Evolutionary conservation across 1,140 invertebrate species (phyloP).

Genomic region (Hycleus cichorii): DNA sequence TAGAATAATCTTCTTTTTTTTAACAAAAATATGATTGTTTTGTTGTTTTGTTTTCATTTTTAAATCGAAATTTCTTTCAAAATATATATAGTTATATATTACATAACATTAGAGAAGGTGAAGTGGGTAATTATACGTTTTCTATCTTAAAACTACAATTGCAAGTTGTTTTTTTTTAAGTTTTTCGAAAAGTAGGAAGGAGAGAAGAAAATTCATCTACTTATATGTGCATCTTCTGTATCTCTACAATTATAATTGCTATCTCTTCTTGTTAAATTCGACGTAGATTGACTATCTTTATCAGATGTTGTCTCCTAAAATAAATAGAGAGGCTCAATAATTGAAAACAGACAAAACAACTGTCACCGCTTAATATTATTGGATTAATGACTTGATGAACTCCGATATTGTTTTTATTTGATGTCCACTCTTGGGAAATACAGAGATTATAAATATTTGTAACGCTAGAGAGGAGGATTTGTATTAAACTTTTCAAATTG

Average conservation of each 20-base stretch:
- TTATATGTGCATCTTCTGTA: slow-evolving; percentile 34
- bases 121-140: background rate
- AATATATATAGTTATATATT: background rate
- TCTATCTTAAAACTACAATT: background rate
- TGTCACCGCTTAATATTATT: too few relatives aligned
- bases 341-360: background rate
- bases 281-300: slow-evolving; percentile 20
- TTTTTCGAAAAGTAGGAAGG: background rate
- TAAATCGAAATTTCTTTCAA: too few relatives aligned
- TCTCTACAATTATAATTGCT: slow-evolving; percentile 37
- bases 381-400: too few relatives aligned
- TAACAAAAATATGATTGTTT: too few relatives aligned
- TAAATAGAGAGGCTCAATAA: background rate
- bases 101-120: background rate
- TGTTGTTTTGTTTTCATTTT: too few relatives aligned
- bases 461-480: too few relatives aligned
- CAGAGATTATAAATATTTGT: too few relatives aligned
- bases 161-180: background rate
- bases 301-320: slow-evolving; percentile 33
- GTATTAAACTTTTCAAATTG: too few relatives aligned
- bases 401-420: too few relatives aligned
- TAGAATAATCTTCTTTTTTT: too few relatives aligned
- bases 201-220: slow-evolving; percentile 22
- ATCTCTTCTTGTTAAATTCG: slow-evolving; percentile 27
- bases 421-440: too few relatives aligned